Percentiles rank a stretch among this genome's conserved stretches.
Evolutionary conservation across 2,888 invertebrate genomes (phyloP).

Genomic region (Cheilosia soror): DNA sequence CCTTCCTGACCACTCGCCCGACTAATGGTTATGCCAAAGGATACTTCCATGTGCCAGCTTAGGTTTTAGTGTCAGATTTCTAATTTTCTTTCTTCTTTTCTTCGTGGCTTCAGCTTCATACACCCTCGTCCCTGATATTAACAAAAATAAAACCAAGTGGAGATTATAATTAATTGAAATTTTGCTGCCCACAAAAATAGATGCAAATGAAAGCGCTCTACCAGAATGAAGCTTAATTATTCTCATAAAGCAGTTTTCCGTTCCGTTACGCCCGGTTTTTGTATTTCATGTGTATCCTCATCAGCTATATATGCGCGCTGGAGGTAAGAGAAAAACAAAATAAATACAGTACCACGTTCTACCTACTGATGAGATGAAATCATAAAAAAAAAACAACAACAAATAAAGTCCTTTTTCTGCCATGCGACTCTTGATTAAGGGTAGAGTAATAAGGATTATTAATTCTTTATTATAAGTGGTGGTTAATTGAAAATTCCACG

Average conservation of each 20-base stretch:
- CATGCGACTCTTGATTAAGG: constrained; percentile 23
- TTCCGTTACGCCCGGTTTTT: constrained; percentile 44
- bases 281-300: neutral
- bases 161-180: constrained; percentile 74
- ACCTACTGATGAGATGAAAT: constrained; percentile 6
- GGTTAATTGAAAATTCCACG: constrained; percentile 18
- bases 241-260: constrained; percentile 69
- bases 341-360: constrained; percentile 16
- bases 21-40: constrained; percentile 31
- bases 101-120: neutral
- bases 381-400: neutral
- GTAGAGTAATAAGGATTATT: constrained; percentile 48
- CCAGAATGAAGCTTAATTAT: constrained; percentile 69
- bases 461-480: constrained; percentile 41
- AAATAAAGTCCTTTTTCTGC: constrained; percentile 13
- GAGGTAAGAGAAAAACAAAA: neutral
- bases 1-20: constrained; percentile 10
- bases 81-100: constrained; percentile 46
- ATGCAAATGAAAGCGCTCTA: constrained; percentile 72
- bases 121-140: neutral
- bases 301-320: neutral
- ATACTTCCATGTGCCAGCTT: constrained; percentile 33
- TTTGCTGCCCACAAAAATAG: constrained; percentile 61
- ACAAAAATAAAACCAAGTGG: neutral
- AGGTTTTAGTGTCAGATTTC: constrained; percentile 57